Evolutionary conservation across 2,113 vertebrate species (phyloP).

Genomic region (Zonotrichia leucophrys): DNA sequence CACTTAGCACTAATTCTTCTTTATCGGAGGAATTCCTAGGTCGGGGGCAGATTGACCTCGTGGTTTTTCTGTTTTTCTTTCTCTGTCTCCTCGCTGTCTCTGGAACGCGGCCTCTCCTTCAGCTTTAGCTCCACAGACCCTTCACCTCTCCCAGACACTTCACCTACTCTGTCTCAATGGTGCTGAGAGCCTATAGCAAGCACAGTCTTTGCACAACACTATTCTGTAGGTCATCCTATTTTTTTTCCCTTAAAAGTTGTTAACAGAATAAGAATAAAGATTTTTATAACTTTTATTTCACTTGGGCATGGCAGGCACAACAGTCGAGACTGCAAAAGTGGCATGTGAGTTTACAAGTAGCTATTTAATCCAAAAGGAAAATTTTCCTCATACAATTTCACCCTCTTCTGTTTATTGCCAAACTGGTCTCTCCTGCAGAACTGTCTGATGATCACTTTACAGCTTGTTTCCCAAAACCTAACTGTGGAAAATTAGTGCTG

Average conservation of each 20-base stretch:
- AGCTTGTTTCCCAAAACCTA: not conserved
- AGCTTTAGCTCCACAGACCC: too few relatives aligned
- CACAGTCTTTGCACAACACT: not conserved
- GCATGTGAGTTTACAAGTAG: not conserved
- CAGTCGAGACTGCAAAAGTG: not conserved
- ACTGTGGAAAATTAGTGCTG: not conserved
- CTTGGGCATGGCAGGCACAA: not conserved
- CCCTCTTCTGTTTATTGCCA: not conserved
- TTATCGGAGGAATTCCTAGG: too few relatives aligned
- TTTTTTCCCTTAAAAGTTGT: not conserved
- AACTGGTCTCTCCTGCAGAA: not conserved
- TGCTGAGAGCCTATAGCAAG: not conserved
- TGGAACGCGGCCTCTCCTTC: too few relatives aligned
- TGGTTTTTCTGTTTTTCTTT: too few relatives aligned
- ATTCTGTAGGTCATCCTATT: not conserved
- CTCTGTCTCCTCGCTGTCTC: too few relatives aligned
- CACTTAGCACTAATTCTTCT: too few relatives aligned
- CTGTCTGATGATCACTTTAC: not conserved
- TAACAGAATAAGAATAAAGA: not conserved
- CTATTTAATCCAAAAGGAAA: not conserved
- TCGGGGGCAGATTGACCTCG: too few relatives aligned
- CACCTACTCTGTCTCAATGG: too few relatives aligned
- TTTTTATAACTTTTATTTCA: not conserved
- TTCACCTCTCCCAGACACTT: too few relatives aligned
- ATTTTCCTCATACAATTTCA: not conserved